A percentile compares a stretch with the other conserved stretches of the same genome.
Conservation (phyloP, 92 coral and sea anemone species). For the Anthopleura xanthogrammica region DNA sequence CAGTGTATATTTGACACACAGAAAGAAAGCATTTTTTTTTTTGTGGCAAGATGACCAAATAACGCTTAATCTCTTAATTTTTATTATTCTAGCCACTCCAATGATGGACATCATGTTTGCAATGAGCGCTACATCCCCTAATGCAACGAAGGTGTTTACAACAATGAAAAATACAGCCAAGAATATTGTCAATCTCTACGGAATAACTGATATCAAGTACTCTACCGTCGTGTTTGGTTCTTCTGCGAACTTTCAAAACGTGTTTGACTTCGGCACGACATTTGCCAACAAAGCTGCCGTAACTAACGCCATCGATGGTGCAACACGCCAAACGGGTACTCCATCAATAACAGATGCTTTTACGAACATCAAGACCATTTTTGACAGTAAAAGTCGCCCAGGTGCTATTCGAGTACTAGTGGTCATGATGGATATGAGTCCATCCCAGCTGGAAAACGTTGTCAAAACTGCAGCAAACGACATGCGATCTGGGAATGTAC, state of each 20-base stretch:
- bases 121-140: conserved; percentile 34
- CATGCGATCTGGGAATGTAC: conserved; percentile 8
- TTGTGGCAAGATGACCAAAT: not conserved
- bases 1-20: not conserved
- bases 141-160: conserved; percentile 16
- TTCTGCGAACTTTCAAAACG: not conserved
- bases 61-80: not conserved
- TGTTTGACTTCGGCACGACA: conserved; percentile 20
- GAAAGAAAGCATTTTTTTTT: not conserved
- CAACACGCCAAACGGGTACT: conserved; percentile 20
- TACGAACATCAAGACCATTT: not conserved
- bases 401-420: conserved; percentile 17
- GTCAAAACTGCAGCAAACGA: not conserved
- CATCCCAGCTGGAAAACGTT: not conserved
- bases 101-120: conserved; percentile 33
- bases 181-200: conserved; percentile 25
- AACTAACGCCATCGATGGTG: conserved; percentile 10
- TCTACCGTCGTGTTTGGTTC: conserved; percentile 27
- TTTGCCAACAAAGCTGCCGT: conserved; percentile 20
- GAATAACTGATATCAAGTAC: conserved; percentile 19
- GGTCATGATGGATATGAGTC: conserved; percentile 25
- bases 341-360: conserved; percentile 18
- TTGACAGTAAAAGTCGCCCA: conserved; percentile 17
- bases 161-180: conserved; percentile 36
- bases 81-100: conserved; percentile 14